Conservation (phyloP, 2,113 vertebrate genomes). For the Aegypius monachus region DNA sequence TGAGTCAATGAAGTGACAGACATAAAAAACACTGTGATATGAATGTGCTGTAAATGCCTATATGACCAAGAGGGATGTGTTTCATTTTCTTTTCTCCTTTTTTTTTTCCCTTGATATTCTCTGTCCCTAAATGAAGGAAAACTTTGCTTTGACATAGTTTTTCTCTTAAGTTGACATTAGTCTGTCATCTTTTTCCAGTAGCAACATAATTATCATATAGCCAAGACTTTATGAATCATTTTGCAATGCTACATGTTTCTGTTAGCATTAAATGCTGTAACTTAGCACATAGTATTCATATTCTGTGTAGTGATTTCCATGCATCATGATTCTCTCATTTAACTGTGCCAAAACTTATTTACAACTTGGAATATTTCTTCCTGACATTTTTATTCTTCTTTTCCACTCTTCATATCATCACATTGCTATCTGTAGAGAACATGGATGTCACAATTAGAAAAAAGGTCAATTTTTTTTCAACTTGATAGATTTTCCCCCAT, state of each 20-base stretch:
- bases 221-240: neutral
- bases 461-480: neutral
- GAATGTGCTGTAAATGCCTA: neutral
- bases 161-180: neutral
- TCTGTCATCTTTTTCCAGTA: conserved; percentile 8
- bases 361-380: neutral
- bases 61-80: neutral
- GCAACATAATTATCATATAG: neutral
- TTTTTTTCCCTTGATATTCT: neutral
- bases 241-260: neutral
- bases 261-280: conserved; percentile 4
- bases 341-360: conserved; percentile 40
- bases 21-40: neutral
- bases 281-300: neutral
- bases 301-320: neutral
- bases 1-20: neutral
- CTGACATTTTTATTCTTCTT: conserved; percentile 16
- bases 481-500: neutral
- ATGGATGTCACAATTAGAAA: neutral
- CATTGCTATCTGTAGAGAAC: neutral
- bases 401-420: neutral
- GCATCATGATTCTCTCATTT: conserved; percentile 1
- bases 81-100: neutral
- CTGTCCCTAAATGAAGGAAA: neutral
- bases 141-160: neutral